Evolutionary conservation across 2,113 vertebrate genomes (phyloP).

Genomic region (Oenanthe oenanthe): DNA sequence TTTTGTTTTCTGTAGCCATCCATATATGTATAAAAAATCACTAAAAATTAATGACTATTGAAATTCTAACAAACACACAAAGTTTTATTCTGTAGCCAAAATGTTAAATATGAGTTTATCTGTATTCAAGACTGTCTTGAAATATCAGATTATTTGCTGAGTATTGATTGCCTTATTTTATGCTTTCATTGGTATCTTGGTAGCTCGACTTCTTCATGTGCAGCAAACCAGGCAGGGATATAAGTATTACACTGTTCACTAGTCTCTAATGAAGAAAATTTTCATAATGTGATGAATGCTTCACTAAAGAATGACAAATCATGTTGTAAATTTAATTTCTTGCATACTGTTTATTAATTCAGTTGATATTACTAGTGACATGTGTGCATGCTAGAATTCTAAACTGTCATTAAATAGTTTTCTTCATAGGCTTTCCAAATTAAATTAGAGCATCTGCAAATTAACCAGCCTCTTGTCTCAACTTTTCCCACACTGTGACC

Average conservation of each 20-base stretch:
- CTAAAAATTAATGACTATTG: background rate
- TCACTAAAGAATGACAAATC: background rate
- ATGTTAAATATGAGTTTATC: background rate
- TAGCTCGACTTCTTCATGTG: conserved; percentile 29
- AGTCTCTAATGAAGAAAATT: background rate
- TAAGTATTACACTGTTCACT: background rate
- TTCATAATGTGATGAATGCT: background rate
- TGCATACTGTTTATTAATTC: background rate
- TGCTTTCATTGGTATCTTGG: conserved; percentile 49
- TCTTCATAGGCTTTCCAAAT: background rate
- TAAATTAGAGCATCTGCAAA: background rate
- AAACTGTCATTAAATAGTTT: background rate
- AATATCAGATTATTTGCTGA: conserved; percentile 59
- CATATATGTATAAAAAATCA: background rate
- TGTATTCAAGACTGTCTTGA: conserved; percentile 22
- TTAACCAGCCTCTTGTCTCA: background rate
- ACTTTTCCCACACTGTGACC: background rate
- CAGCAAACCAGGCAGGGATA: background rate
- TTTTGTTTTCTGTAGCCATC: background rate
- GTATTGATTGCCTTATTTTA: conserved; percentile 67
- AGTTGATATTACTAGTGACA: background rate
- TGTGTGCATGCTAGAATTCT: background rate
- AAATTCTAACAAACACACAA: background rate
- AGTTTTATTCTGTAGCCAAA: conserved; percentile 23
- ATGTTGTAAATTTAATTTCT: background rate